Evolutionary conservation across 2,888 invertebrate species (phyloP), one percentile per base, ranked within the genome.

Genomic region (Yponomeuta cagnagella): DNA sequence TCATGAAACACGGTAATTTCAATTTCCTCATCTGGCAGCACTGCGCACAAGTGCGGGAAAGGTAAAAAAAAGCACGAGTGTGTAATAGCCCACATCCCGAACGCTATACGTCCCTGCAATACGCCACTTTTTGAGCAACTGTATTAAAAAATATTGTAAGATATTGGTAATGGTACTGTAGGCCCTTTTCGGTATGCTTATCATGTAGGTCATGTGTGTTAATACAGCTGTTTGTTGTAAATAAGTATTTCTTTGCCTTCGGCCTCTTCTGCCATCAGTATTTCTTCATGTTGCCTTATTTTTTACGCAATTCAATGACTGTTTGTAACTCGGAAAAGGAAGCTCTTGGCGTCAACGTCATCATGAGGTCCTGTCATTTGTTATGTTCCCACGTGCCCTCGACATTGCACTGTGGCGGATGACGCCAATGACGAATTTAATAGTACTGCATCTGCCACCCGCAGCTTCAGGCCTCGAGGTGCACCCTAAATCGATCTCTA

Each of bases 371-470:
- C 12, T 69, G 15, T 37, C 65, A 58, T 65, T 70, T 63, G 0
- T 70, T 23, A 33, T 33, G 9, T 68, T 52, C 52, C 31, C 76
- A 74, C 75, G 73, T 76, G 84, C 75, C 89, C 90, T 85, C 84
- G 88, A 87, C 89, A 88, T 87, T 89, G 89, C 82, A 82, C 73
- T 73, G 73, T 76, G 80, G 81, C 89, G 89, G 89, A 90, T 88
- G 89, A 80, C 79, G 81, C 78, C 85, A 87, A 87, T 89, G 85
- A 84, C 75, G 76, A 74, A 77, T 79, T 75, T 84, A 84, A 83
- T 82, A 78, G 81, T 74, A 74, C 73, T 86, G 84, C 85, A 88
- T 81, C 83, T 86, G 87, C 81, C 85, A 87, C 87, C 76, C 52
- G 31, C 52, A 68, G 10, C 67, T 33, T 65, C 65, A 31, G 31